Evolutionary conservation across 2,113 vertebrate species (phyloP).

Genomic region (Cephalophus harveyi): DNA sequence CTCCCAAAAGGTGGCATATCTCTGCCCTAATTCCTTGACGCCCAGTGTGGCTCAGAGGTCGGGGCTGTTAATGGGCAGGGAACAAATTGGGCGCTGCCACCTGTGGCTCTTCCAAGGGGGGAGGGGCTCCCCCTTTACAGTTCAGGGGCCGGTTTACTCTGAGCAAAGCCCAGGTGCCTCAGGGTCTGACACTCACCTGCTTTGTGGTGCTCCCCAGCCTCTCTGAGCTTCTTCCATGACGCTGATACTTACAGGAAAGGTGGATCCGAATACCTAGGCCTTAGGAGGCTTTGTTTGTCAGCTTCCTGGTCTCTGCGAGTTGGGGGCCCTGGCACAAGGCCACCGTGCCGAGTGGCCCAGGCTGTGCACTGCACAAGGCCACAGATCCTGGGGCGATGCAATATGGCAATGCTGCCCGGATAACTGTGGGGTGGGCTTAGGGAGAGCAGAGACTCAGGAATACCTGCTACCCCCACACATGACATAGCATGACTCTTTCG

Average conservation of each 20-base stretch:
- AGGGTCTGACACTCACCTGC: not conserved
- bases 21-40: conserved; percentile 45
- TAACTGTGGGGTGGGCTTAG: accelerated
- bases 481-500: accelerated
- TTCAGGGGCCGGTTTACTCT: not conserved
- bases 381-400: no score
- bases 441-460: not conserved
- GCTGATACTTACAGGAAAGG: accelerated
- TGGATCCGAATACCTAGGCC: accelerated
- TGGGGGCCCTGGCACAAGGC: not conserved
- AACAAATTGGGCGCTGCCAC: conserved; percentile 59
- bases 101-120: not conserved
- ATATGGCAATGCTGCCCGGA: not conserved
- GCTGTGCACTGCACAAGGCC: not conserved
- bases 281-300: not conserved
- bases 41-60: conserved; percentile 43
- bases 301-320: not conserved
- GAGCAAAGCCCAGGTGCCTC: not conserved
- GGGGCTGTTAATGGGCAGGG: conserved; percentile 51
- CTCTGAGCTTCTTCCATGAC: not conserved
- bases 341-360: accelerated
- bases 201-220: accelerated
- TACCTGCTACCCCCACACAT: accelerated
- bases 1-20: conserved; percentile 51
- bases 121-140: not conserved